Percentiles rank a stretch among this genome's conserved stretches.
These are phyloP conservation scores for Gymnoscopelus microlampas DNA, from an alignment of 2,797 vertebrate genomes.

Conservation along the genomic window DNA sequence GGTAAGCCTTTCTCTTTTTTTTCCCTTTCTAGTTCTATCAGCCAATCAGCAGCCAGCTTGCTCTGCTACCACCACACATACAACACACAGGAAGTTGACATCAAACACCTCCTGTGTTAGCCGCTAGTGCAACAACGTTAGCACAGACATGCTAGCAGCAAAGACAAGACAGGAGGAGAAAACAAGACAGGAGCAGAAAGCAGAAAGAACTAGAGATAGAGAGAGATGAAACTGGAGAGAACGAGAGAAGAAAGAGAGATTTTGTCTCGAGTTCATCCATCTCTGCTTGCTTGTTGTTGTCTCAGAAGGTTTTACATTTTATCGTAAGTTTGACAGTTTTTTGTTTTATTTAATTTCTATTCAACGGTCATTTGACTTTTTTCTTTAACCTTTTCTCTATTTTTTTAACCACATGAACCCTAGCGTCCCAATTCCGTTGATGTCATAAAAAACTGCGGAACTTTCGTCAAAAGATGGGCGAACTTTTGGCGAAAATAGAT, in stretches of 20 bases:
- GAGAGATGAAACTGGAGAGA: background rate
- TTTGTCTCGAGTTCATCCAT: slow-evolving; percentile 70
- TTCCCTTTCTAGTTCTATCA: slow-evolving; percentile 26
- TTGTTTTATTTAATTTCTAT: background rate
- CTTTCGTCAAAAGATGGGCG: too few relatives aligned
- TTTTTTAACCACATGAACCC: background rate
- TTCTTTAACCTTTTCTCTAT: background rate
- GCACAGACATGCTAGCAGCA: background rate
- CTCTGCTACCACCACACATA: slow-evolving; percentile 11
- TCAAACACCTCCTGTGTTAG: background rate
- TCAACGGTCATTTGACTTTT: background rate
- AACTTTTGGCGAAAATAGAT: too few relatives aligned
- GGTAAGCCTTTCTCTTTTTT: slow-evolving; percentile 88
- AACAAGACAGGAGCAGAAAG: slow-evolving; percentile 22
- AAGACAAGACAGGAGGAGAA: slow-evolving; percentile 35
- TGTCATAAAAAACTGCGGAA: too few relatives aligned
- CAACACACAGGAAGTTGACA: slow-evolving; percentile 28
- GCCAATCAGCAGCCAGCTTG: too few relatives aligned
- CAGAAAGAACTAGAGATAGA: background rate
- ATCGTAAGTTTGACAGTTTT: slow-evolving; percentile 7
- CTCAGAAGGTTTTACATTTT: background rate
- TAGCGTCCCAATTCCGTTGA: too few relatives aligned
- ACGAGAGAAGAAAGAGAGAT: slow-evolving; percentile 40
- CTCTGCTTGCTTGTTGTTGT: slow-evolving; percentile 72
- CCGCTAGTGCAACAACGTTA: background rate